phyloP scores from a whole-genome alignment of 2,888 invertebrate species.

The Parnassius glacialis region DNA sequence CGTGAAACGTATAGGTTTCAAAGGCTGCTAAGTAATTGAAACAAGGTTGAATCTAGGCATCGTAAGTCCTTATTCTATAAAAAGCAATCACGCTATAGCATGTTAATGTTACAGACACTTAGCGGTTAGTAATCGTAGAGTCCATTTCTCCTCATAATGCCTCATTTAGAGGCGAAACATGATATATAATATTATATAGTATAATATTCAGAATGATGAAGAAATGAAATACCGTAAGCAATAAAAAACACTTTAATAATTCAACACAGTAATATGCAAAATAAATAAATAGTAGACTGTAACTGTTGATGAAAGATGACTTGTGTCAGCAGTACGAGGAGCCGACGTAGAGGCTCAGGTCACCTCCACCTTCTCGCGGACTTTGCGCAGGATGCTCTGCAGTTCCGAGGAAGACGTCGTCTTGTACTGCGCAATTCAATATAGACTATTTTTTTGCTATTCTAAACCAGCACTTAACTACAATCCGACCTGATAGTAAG shows the following conservation, averaged over 20 bases:
- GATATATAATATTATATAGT: no score
- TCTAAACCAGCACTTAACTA: no score
- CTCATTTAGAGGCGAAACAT: no score
- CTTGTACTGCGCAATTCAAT: slow-evolving; percentile 83
- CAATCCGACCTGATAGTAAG: no score
- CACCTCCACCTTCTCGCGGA: slow-evolving; percentile 85
- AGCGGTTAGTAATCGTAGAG: no score
- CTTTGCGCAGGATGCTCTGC: slow-evolving; percentile 86
- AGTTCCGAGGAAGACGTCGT: slow-evolving; percentile 88
- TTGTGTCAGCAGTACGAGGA: not conserved
- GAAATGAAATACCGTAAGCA: not conserved
- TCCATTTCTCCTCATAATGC: no score
- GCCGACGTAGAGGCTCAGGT: slow-evolving; percentile 42
- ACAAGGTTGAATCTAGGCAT: no score
- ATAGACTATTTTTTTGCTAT: not conserved
- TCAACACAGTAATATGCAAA: not conserved
- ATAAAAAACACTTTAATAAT: slow-evolving; percentile 15
- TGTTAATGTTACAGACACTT: no score
- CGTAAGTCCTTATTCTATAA: no score
- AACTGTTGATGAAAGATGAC: not conserved
- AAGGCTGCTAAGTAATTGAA: no score
- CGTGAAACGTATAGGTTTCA: no score
- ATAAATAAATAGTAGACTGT: slow-evolving; percentile 12
- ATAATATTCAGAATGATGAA: not conserved
- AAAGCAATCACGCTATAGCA: no score